These are phyloP conservation scores for Hippopotamus amphibius DNA, from an alignment of 2,113 vertebrate genomes.

Conservation along the genomic window DNA sequence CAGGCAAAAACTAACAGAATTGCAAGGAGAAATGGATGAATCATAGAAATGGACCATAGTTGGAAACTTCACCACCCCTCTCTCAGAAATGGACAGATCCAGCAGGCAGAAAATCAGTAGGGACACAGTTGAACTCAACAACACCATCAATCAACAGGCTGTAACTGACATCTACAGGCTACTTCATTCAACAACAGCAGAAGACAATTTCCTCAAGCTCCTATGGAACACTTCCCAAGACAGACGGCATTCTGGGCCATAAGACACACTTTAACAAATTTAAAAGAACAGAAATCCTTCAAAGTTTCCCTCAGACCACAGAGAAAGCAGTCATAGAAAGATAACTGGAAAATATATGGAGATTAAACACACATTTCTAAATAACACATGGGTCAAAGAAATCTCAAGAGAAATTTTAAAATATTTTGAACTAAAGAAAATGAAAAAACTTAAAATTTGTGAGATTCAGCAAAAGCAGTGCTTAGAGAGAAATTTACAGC, in stretches of 20 bases:
- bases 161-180: not conserved
- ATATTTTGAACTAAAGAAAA: not conserved
- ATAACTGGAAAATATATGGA: not conserved
- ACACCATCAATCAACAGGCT: not conserved
- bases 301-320: not conserved
- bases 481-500: not conserved
- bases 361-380: not conserved
- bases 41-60: not conserved
- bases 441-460: not conserved
- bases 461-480: not conserved
- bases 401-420: not conserved
- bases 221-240: not conserved
- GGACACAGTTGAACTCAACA: not conserved
- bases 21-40: not conserved
- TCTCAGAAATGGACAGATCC: not conserved
- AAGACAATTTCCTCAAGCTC: not conserved
- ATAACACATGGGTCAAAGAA: not conserved
- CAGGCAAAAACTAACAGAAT: not conserved
- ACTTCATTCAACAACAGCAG: not conserved
- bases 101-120: not conserved
- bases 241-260: not conserved
- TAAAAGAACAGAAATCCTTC: not conserved
- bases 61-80: not conserved
- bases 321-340: not conserved
- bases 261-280: not conserved